phyloP scores from a whole-genome alignment of 2,888 invertebrate species.

The Clostera curtula region DNA sequence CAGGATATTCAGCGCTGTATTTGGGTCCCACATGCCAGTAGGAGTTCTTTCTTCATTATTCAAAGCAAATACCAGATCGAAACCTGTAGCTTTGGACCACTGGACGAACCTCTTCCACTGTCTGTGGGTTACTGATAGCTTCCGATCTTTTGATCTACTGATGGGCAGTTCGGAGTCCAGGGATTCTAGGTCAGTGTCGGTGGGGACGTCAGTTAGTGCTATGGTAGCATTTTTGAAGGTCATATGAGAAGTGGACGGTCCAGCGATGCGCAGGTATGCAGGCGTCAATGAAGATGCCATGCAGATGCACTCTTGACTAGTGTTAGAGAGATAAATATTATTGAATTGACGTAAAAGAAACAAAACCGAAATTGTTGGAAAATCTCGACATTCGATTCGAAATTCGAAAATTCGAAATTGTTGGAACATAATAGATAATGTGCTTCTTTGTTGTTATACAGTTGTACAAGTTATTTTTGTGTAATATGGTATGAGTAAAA shows the following conservation, averaged over 20 bases:
- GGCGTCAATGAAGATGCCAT: constrained; percentile 82
- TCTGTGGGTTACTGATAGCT: constrained; percentile 31
- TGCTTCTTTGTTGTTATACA: no score
- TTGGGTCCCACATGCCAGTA: constrained; percentile 79
- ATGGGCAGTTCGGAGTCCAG: constrained; percentile 9
- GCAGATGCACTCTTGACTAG: constrained; percentile 73
- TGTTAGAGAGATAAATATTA: constrained; percentile 17
- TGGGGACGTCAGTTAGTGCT: no score
- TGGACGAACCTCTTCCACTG: constrained; percentile 52
- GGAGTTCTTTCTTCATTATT: constrained; percentile 71
- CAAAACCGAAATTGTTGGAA: constrained; percentile 18
- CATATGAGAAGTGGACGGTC: constrained; percentile 76
- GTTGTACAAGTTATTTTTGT: no score
- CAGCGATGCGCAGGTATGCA: constrained; percentile 82
- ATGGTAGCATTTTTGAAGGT: constrained; percentile 52
- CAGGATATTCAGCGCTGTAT: constrained; percentile 78
- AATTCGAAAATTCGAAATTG: no score
- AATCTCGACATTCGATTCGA: no score
- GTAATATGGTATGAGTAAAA: no score
- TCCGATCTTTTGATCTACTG: constrained; percentile 8
- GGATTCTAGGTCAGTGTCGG: constrained; percentile 20
- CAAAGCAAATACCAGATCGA: constrained; percentile 80
- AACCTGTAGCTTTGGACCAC: constrained; percentile 74
- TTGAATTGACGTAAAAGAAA: background rate
- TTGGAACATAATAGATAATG: no score